These are phyloP conservation scores for Philaethria dido DNA, from an alignment of 2,888 invertebrate species.

Conservation along the genomic window DNA sequence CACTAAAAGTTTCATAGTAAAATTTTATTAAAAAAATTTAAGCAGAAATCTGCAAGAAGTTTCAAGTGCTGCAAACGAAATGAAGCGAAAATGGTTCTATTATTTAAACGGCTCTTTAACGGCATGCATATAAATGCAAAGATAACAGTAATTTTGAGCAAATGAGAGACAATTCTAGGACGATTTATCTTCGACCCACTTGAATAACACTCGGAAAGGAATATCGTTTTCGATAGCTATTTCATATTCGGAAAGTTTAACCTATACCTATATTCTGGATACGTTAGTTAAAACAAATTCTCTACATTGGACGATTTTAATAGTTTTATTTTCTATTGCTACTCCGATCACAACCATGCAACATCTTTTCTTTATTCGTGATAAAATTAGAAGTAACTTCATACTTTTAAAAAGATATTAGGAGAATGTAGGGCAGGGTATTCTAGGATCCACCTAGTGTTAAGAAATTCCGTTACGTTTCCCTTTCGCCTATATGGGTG, in stretches of 20 bases:
- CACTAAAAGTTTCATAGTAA: neutral
- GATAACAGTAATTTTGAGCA: slow-evolving; percentile 44
- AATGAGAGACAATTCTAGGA: slow-evolving; percentile 56
- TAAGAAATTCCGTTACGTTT: no score
- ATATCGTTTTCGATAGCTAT: slow-evolving; percentile 32
- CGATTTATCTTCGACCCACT: slow-evolving; percentile 71
- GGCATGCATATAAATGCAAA: slow-evolving; percentile 45
- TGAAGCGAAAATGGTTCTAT: slow-evolving; percentile 39
- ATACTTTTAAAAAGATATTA: no score
- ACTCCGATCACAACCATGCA: neutral
- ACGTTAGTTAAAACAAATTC: neutral
- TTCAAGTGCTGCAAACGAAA: slow-evolving; percentile 33
- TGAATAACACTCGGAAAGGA: slow-evolving; percentile 34
- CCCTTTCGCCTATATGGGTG: no score
- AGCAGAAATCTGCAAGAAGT: slow-evolving; percentile 19
- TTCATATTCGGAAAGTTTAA: slow-evolving; percentile 26
- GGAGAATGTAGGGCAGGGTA: no score
- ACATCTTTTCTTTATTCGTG: neutral
- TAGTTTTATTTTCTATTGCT: neutral
- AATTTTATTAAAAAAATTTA: neutral
- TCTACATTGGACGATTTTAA: slow-evolving; percentile 1
- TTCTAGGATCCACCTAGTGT: no score
- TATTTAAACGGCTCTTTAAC: slow-evolving; percentile 43
- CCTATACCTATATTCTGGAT: neutral
- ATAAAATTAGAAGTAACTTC: no score